These are phyloP conservation scores for Nasonia longicornis DNA, from an alignment of 1,140 invertebrate genomes.

Conservation along the genomic window DNA sequence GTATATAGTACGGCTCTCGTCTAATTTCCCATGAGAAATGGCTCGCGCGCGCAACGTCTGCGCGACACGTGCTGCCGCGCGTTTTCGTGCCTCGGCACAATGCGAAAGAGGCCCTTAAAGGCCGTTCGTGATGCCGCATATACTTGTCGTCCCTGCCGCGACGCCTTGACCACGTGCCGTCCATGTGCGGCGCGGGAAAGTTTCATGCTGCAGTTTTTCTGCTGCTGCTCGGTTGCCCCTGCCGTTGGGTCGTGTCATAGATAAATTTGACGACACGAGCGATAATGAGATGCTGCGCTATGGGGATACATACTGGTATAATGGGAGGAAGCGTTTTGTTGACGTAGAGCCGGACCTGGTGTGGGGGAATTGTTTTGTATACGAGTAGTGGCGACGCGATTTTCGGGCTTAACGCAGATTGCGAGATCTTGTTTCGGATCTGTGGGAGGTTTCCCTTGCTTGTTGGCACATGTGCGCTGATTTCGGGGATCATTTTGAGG, in stretches of 20 bases:
- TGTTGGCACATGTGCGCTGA: neutral
- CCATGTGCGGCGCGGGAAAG: conserved; percentile 53
- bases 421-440: neutral
- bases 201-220: neutral
- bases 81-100: neutral
- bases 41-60: conserved; percentile 48
- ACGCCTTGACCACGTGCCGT: conserved; percentile 56
- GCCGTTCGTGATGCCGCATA: conserved; percentile 46
- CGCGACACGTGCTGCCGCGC: conserved; percentile 47
- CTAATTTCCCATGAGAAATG: conserved; percentile 66
- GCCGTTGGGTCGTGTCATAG: too few relatives aligned
- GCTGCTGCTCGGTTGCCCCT: neutral
- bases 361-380: conserved; percentile 1
- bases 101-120: neutral
- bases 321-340: conserved; percentile 1
- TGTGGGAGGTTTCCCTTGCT: neutral
- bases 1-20: conserved; percentile 49
- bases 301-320: neutral
- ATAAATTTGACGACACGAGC: conserved; percentile 8
- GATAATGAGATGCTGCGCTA: conserved; percentile 22
- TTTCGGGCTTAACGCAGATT: neutral
- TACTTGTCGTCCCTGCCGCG: conserved; percentile 54
- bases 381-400: too few relatives aligned
- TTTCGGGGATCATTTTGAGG: neutral
- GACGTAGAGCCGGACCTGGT: neutral